phyloP scores from a whole-genome alignment of 2,113 vertebrate genomes.

The human (Homo sapiens) region GRCh38 chr5:130997501-130998000 shows the following conservation, averaged over 20 bases:
- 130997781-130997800: slow-evolving; percentile 17
- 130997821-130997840: neutral
- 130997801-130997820: slow-evolving; percentile 32
- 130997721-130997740: neutral
- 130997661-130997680: no score
- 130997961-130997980: neutral
- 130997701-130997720: neutral
- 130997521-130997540: no score
- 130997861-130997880: neutral
- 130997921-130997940: neutral
- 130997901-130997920: neutral
- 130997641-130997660: no score
- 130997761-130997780: neutral
- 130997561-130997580: no score
- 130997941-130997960: neutral
- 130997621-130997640: no score
- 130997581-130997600: no score
- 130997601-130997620: no score
- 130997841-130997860: neutral
- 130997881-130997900: neutral
- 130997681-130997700: neutral
- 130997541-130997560: no score
- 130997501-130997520: no score
- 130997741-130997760: slow-evolving; percentile 10
- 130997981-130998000: neutral